phyloP scores from a whole-genome alignment of 2,113 vertebrate species.

The Epinephelus lanceolatus region DNA sequence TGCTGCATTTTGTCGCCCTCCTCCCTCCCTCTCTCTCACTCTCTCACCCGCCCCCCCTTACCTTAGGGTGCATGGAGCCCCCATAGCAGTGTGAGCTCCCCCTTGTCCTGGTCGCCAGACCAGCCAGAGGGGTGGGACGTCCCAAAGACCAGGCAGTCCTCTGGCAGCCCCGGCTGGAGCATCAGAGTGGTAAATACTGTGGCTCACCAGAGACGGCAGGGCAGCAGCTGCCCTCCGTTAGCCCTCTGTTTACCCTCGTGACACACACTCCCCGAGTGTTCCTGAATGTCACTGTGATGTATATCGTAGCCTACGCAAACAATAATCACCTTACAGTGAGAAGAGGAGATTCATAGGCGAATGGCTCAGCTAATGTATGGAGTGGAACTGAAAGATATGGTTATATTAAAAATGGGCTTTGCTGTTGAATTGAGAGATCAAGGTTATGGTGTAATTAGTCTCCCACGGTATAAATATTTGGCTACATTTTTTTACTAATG shows the following conservation, averaged over 20 bases:
- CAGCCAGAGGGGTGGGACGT: conserved; percentile 96
- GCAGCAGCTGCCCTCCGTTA: conserved; percentile 67
- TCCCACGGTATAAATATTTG: conserved; percentile 4
- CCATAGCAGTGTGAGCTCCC: conserved; percentile 97
- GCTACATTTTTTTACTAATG: not conserved
- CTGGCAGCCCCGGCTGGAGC: conserved; percentile 96
- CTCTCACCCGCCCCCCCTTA: conserved; percentile 88
- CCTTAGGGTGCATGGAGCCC: conserved; percentile 98
- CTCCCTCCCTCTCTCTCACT: conserved; percentile 87
- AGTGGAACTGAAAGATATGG: conserved; percentile 15
- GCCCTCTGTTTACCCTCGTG: conserved; percentile 60
- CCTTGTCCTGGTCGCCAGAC: conserved; percentile 95
- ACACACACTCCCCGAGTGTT: conserved; percentile 52
- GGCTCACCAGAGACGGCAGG: conserved; percentile 76
- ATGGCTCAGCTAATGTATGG: conserved; percentile 6
- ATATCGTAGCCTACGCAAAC: conserved; percentile 18
- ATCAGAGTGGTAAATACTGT: conserved; percentile 99
- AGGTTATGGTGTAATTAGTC: not conserved
- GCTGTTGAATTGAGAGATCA: conserved; percentile 6
- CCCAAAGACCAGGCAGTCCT: conserved; percentile 96
- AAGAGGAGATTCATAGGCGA: conserved; percentile 15
- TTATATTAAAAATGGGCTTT: conserved; percentile 7
- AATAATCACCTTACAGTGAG: conserved; percentile 23
- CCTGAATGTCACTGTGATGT: conserved; percentile 57
- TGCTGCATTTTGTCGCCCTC: conserved; percentile 96